Evolutionary conservation across 2,888 invertebrate species (phyloP).

Genomic region (Euplexia lucipara): DNA sequence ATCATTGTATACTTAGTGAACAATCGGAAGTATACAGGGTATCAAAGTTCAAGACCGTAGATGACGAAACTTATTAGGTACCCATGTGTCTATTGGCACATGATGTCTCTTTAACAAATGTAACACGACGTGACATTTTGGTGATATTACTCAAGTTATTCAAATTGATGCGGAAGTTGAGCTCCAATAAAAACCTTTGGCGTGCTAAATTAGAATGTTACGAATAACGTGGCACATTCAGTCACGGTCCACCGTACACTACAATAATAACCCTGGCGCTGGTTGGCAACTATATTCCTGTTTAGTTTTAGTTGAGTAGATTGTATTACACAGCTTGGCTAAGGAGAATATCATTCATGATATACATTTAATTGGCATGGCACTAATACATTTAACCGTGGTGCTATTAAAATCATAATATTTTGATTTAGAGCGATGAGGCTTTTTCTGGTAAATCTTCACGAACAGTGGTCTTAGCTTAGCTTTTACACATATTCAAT

Average conservation of each 20-base stretch:
- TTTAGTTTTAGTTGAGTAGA: neutral
- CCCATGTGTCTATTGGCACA: constrained; percentile 10
- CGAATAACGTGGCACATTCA: constrained; percentile 43
- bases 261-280: constrained; percentile 47
- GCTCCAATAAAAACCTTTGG: constrained; percentile 52
- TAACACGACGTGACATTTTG: constrained; percentile 47
- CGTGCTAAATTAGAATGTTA: constrained; percentile 59
- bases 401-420: no score
- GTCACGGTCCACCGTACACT: constrained; percentile 43
- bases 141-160: constrained; percentile 44
- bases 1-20: constrained; percentile 26
- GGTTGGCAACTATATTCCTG: constrained; percentile 29
- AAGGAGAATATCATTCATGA: no score
- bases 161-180: constrained; percentile 52
- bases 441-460: neutral
- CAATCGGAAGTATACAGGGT: constrained; percentile 42
- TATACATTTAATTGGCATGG: no score
- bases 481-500: no score
- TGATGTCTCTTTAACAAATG: constrained; percentile 32
- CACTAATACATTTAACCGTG: no score
- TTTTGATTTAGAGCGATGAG: neutral
- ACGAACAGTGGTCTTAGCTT: no score
- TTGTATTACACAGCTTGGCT: no score
- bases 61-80: constrained; percentile 2
- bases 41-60: constrained; percentile 45